Evolutionary conservation across 2,888 invertebrate species (phyloP), one percentile per base, ranked within the genome.

Genomic region (Pemphredon lugubris): DNA sequence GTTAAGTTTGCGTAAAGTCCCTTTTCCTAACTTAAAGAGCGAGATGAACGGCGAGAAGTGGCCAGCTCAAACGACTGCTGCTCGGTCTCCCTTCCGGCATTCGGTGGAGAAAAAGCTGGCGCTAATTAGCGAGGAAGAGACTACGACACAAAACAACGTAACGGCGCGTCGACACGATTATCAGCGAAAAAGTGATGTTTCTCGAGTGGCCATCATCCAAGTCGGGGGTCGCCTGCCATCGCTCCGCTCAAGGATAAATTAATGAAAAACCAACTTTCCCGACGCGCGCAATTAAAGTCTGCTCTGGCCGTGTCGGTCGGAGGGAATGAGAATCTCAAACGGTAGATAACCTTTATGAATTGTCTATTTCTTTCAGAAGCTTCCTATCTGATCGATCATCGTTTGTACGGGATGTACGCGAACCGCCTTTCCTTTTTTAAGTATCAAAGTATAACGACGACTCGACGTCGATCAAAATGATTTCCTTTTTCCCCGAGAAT

Each of bases 91-190:
- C 14, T n/a, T n/a, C n/a, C 32, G 47, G 23, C 30, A 37, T 44
- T 37, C 34, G 26, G 45, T 30, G 30, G 48, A 61, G 23, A 48
- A 26, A 57, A 40, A 18, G 44, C 9, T 44, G 44, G 18, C 30
- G 39, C 59, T 64, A 77, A 73, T 73, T 77, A 70, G 34, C 59
- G 53, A 26, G 48, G 3, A n/a, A n/a, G n/a, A 16, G 63, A 51
- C 63, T 16, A 30, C 16, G 34, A 16, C 39, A 45, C 57, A 63
- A 37, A 40, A 44, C 61, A 37, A 47, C 42, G 42, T 60, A 76
- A 76, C 32, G 57, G 34, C 39, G 73, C 32, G 57, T 34, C 39
- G 13, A 47, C 48, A 42, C 32, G 57, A 51, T 76, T 76, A 76
- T 76, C 58, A 32, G n/a, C 34, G 58, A 68, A 68, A 69, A 73